Base-by-base conservation (phyloP, 1,140 invertebrate species). In the Kradibia gibbosae region DNA sequence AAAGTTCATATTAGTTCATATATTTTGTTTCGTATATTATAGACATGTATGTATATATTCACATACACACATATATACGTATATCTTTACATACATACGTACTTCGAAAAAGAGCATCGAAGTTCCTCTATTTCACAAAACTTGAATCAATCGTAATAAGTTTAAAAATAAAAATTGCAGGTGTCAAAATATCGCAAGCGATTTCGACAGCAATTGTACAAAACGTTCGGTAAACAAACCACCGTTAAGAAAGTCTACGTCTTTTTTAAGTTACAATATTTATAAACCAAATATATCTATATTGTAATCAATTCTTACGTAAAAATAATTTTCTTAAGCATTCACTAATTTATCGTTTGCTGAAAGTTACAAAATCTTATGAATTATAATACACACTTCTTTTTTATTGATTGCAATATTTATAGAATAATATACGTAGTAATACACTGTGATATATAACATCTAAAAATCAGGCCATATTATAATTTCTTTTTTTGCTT, bases 221-320 rank as follows among this genome's bases (percentile, higher is more conserved):
- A 78, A 82, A 82, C 81, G 76, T 82, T 78, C 81, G 81, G 81
- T 82, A 82, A 82, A 82, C 81, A 82, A 82, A 82, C 81, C 81
- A 82, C 81, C 81, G 81, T 82, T 82, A 78, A 78, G 81, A 78
- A 82, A 70, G 81, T 79, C 81, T 78, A 82, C 70, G 34, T 79
- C 70, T 71, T 75, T 73, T 75, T 78, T 48, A n/a, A 8, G 42
- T 78, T 65, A 78, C 72, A 73, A 72, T 77, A 77, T 77, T 73
- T 73, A 62, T 62, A 78, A 82, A 76, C 81, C 81, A 78, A 82
- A 82, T 78, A 78, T 79, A 78, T 78, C 65, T 82, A 76, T 82
- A 82, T 82, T 72, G 78, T 78, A 73, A 78, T 78, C 78, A 82
- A 78, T 72, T n/a, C 67, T 78, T 82, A 82, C 57, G 53, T 82